Base-by-base conservation (phyloP, 2,888 invertebrate species). In the Nysson spinosus region DNA sequence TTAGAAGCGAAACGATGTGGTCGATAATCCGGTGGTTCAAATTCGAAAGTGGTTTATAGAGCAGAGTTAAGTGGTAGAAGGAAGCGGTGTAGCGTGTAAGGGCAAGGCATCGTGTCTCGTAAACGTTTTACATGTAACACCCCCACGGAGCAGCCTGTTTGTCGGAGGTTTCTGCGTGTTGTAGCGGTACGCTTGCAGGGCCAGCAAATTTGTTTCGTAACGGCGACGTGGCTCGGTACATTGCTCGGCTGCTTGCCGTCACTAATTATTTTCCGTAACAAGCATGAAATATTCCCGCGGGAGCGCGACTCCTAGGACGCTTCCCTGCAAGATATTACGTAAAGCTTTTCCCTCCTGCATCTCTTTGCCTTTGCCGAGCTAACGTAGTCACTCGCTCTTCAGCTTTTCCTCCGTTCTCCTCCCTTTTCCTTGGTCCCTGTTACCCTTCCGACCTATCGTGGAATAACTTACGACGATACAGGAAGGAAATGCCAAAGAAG, bases 211-310 rank as follows among this genome's bases (percentile, higher is more conserved):
- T 74, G 76, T 78, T 76, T 68, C 72, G 69, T 66, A 69, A 69
- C 67, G 57, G 44, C 50, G 56, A 37, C 63, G 52, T 58, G 54
- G 51, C 37, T 20, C 43, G 52, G 62, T 56, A 32, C 54, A 55
- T 56, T 52, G 54, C 61, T 56, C 63, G 66, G 50, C 40, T 63
- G 58, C 54, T 54, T 49, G 69, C 69, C 69, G 67, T 79, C 78
- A 69, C 81, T 83, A 84, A 83, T 84, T 83, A 84, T 84, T 83
- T 84, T 79, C 82, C 67, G 72, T 78, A 79, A 83, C 77, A 79
- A 80, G 79, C 76, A 66, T 73, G 74, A 78, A 77, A 80, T 80
- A 80, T 78, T 71, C 72, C 63, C 46, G 26, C 39, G 39, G 54
- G 54, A 37, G 51, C 12, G 11, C 49, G 22, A 4, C 14, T 32